phyloP scores from a whole-genome alignment of 2,888 invertebrate species.

The Stenurella melanura region DNA sequence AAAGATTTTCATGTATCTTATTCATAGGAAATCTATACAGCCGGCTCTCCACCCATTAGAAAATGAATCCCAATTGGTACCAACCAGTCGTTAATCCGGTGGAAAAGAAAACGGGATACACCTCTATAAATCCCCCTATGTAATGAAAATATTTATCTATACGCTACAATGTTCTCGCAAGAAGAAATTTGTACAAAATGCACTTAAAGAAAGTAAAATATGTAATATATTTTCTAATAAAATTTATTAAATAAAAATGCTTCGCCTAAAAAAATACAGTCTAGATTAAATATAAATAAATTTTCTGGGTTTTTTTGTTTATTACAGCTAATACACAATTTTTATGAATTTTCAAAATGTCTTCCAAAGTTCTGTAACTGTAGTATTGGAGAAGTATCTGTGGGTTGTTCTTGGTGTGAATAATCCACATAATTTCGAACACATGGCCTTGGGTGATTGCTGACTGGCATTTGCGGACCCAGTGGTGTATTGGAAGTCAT shows the following conservation, averaged over 20 bases:
- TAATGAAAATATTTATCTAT: no score
- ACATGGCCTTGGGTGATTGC: slow-evolving; percentile 54
- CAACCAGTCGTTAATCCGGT: no score
- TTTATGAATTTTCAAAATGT: slow-evolving; percentile 70
- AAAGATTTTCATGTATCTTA: no score
- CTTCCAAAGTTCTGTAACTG: slow-evolving; percentile 72
- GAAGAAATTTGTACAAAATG: no score
- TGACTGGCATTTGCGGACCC: slow-evolving; percentile 51
- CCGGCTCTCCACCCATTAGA: no score
- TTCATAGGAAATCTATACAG: no score
- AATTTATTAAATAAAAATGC: slow-evolving; percentile 1
- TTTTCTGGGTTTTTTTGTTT: background rate
- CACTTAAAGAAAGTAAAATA: background rate
- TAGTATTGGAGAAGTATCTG: slow-evolving; percentile 68
- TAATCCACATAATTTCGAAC: slow-evolving; percentile 67
- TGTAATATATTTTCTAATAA: background rate
- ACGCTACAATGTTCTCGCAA: no score
- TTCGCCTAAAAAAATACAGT: slow-evolving; percentile 6
- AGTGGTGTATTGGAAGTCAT: slow-evolving; percentile 67
- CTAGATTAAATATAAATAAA: slow-evolving; percentile 23
- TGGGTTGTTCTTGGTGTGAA: slow-evolving; percentile 59
- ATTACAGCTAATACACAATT: background rate
- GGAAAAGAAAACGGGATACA: no score
- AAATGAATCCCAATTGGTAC: no score
- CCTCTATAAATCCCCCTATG: no score